Base-by-base conservation (phyloP, 2,797 vertebrate species). In the Spinus pinus region DNA sequence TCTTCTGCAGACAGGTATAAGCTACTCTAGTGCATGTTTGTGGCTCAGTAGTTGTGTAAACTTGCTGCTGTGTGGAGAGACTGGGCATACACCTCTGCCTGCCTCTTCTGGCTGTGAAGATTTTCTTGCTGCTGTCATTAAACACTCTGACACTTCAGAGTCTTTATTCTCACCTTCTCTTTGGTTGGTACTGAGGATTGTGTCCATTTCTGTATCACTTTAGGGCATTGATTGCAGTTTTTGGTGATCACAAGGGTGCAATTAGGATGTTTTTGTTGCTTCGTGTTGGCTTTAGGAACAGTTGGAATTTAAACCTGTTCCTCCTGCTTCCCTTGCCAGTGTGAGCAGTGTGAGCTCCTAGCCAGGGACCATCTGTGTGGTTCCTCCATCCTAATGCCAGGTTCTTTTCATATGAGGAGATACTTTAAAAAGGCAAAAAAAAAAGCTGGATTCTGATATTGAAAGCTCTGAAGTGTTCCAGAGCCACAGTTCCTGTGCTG, bases 211-310 rank as follows among this genome's bases (percentile, higher is more conserved):
- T 56, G 1, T 70, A 1, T n/a, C 28, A 7, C 13, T 19, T 13
- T 3, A 33, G 33, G 14, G 12, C 1, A 1, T 6, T 71, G 12
- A 27, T 71, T 24, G 37, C 35, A 10, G 44, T 35, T 23, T 39
- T 31, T 58, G 61, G 35, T 49, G 49, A 31, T 5, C 33, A 5
- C 0, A 0, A 30, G 31, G 49, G 44, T 22, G 9, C 11, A 51
- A 9, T 20, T 54, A 54, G 25, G 47, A 12, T 1, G 3, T 12
- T 65, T 64, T 42, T 58, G 21, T 44, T 78, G 56, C 2, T 69
- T 58, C 17, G 1, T 11, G 8, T 33, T 74, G n/a, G 13, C 22
- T 72, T 85, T 24, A 47, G 42, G 37, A 67, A 51, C 46, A 66
- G 3, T 7, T 81, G 46, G 15, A 9, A 22, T 70, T 58, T 27